phyloP scores from a whole-genome alignment of 2,888 invertebrate species.

The Drepana falcataria region DNA sequence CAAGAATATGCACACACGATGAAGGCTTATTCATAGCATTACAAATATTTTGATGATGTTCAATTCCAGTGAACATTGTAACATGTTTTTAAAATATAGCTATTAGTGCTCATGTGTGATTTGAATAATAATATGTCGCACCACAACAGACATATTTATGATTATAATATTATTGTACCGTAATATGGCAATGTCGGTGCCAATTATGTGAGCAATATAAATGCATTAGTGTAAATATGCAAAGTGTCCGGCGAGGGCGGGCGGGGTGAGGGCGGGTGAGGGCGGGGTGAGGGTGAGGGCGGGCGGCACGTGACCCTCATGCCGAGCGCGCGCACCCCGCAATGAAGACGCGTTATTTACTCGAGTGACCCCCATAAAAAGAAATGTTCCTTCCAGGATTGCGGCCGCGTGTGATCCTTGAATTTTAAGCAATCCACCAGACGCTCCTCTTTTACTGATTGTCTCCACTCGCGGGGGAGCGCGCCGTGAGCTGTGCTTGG shows the following conservation, averaged over 20 bases:
- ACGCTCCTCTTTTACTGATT: conserved; percentile 48
- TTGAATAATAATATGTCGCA: too few species aligned
- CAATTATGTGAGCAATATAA: conserved; percentile 12
- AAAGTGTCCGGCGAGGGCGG: conserved; percentile 13
- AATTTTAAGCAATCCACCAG: conserved; percentile 55
- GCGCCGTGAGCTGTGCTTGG: conserved; percentile 20
- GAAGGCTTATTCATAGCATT: too few species aligned
- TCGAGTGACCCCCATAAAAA: conserved; percentile 63
- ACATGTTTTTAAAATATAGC: too few species aligned
- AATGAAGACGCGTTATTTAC: conserved; percentile 63
- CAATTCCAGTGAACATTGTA: too few species aligned
- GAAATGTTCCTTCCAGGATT: conserved; percentile 53
- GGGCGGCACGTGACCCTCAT: conserved; percentile 33
- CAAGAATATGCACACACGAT: too few species aligned
- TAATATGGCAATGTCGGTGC: conserved; percentile 3
- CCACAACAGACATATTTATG: too few species aligned
- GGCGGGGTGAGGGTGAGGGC: conserved; percentile 10
- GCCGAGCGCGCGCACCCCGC: conserved; percentile 19
- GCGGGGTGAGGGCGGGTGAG: conserved; percentile 4
- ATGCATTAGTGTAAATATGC: conserved; percentile 20
- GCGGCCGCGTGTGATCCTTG: conserved; percentile 47
- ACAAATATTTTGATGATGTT: too few species aligned
- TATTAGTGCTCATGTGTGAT: too few species aligned
- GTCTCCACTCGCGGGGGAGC: conserved; percentile 26
- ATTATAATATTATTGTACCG: background rate